Conservation (phyloP, 2,888 invertebrate species). For the Coenonympha arcania region DNA sequence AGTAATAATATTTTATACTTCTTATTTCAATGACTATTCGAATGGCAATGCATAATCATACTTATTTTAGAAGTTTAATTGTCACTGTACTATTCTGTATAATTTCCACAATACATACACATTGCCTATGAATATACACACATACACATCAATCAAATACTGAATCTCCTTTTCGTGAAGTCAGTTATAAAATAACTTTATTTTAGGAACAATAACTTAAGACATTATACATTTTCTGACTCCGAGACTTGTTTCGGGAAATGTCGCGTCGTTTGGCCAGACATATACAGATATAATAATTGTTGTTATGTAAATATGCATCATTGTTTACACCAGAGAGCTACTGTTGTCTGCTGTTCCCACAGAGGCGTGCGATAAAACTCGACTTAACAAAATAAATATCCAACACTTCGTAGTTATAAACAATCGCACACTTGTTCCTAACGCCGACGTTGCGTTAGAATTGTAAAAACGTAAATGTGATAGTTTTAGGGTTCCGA, state of each 20-base stretch:
- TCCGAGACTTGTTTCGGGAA: constrained; percentile 23
- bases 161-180: no score
- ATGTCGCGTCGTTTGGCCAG: constrained; percentile 22
- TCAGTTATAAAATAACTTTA: no score
- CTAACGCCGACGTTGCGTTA: constrained; percentile 27
- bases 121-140: no score
- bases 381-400: constrained; percentile 69
- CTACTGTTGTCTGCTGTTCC: constrained; percentile 50
- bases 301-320: constrained; percentile 33
- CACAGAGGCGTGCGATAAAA: constrained; percentile 63
- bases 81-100: no score
- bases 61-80: no score
- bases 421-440: constrained; percentile 63
- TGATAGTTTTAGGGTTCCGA: no score
- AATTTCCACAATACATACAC: no score
- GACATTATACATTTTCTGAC: background rate
- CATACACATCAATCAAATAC: no score
- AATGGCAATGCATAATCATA: no score
- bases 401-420: constrained; percentile 64
- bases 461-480: constrained; percentile 13
- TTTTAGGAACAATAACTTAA: background rate
- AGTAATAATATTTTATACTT: no score
- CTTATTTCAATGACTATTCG: no score
- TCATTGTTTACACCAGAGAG: constrained; percentile 42
- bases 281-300: constrained; percentile 28